Evolutionary conservation across 2,113 vertebrate genomes (phyloP), one percentile per base, ranked within the genome.

Genomic region (Isurus oxyrinchus): DNA sequence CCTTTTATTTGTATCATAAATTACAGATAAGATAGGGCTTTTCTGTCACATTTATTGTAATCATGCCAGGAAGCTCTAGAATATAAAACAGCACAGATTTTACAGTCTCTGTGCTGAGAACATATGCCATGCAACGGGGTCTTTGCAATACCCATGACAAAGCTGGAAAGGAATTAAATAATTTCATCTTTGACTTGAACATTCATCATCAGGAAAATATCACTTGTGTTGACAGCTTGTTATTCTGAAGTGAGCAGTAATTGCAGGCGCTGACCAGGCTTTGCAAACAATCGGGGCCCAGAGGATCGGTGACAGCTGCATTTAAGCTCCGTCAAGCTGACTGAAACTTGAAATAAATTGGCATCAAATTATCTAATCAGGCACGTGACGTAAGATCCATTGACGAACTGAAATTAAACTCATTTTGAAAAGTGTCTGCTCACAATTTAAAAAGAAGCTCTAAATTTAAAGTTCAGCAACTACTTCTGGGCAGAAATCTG

Each of bases 131-230:
- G 57, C 16, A 63, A 19, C 5, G 66, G n/a, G 55, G 35, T 40
- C 94, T 14, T 69, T 23, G 66, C 40, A 61, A 25, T 49, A 66
- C 63, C n/a, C 67, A 31, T 69, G 94, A 76, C 53, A 72, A 95
- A 95, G 49, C 44, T 95, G 40, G 25, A 69, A 55, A 95, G 69
- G 66, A 66, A 95, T 44, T 27, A 53, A 95, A 95, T 69, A 69
- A 95, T 95, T 95, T 95, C 66, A 72, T 95, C 49, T 95, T 95
- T 53, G 66, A 95, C 94, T 72, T 72, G 67, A 53, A 95, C 66
- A 69, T 69, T 95, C 94, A 95, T 95, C 66, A 72, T 72, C 94
- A 95, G 94, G 94, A 72, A 95, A 95, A 69, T 94, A 94, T 94
- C 90, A 63, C 90, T 91, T 94, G 90, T 63, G 90, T 94, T 94